Evolutionary conservation across 2,113 vertebrate genomes (phyloP).

Genomic region (Pelvicachromis taeniatus): DNA sequence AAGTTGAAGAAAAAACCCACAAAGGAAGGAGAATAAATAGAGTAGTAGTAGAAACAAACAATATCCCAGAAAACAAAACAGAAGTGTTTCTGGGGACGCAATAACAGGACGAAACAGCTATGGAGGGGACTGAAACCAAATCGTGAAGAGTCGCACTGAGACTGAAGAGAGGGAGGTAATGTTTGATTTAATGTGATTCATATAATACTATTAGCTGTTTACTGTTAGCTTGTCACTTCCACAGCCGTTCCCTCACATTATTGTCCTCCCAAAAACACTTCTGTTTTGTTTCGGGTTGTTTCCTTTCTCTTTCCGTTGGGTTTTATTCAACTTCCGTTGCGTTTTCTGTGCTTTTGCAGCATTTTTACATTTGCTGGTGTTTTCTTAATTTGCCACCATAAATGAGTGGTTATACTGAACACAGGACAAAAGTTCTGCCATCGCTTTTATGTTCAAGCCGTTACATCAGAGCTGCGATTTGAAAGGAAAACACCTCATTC

Average conservation of each 20-base stretch:
- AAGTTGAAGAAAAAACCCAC: rapidly evolving
- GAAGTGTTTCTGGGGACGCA: neutral
- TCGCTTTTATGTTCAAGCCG: neutral
- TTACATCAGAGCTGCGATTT: neutral
- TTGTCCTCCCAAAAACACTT: neutral
- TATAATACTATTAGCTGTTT: neutral
- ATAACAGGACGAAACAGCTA: neutral
- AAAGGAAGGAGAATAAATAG: neutral
- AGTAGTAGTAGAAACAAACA: no score
- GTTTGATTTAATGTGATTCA: neutral
- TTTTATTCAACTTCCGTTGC: neutral
- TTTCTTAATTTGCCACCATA: neutral
- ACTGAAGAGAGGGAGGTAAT: neutral
- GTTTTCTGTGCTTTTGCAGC: neutral
- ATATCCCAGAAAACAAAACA: neutral
- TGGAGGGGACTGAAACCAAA: neutral
- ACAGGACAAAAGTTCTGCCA: neutral
- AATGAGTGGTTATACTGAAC: neutral
- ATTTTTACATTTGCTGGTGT: neutral
- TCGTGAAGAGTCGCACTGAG: neutral
- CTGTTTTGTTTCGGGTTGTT: neutral
- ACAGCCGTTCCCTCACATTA: neutral
- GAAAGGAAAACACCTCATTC: neutral
- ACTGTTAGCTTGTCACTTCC: neutral
- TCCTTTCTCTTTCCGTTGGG: neutral